phyloP scores from a whole-genome alignment of 2,113 vertebrate species.

The Cyanoderma ruficeps region DNA sequence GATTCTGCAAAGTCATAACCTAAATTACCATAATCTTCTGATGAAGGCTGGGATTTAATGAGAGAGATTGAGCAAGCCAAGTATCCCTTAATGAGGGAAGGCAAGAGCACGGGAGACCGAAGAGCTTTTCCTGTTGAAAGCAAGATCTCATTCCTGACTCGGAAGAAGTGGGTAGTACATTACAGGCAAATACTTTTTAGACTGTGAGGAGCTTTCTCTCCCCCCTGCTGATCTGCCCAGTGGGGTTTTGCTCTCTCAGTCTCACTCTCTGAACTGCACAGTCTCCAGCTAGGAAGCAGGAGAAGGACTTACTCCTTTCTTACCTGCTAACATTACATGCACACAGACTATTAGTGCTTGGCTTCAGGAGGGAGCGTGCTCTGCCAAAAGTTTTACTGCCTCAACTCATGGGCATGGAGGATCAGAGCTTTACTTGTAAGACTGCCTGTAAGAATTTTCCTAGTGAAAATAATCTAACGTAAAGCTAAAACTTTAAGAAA shows the following conservation, averaged over 20 bases:
- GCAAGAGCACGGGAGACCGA: neutral
- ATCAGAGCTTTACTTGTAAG: neutral
- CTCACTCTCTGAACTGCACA: slow-evolving; percentile 6
- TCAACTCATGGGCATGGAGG: neutral
- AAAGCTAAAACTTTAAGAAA: neutral
- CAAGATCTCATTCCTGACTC: neutral
- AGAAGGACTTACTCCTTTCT: neutral
- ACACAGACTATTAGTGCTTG: neutral
- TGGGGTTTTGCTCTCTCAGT: slow-evolving; percentile 6
- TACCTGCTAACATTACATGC: neutral
- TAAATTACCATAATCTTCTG: neutral
- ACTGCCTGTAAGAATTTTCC: neutral
- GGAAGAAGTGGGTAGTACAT: neutral
- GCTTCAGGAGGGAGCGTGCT: neutral
- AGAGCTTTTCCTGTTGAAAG: neutral
- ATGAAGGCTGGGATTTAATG: neutral
- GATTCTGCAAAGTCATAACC: neutral
- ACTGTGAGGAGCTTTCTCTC: neutral
- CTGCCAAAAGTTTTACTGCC: neutral
- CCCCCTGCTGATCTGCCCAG: slow-evolving; percentile 22
- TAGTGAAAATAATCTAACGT: neutral
- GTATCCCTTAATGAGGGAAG: neutral
- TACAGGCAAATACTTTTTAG: neutral
- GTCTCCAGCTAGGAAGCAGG: neutral
- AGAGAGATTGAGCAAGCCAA: neutral